Evolutionary conservation across 1,140 invertebrate species (phyloP).

Genomic region (Nasonia vitripennis): DNA sequence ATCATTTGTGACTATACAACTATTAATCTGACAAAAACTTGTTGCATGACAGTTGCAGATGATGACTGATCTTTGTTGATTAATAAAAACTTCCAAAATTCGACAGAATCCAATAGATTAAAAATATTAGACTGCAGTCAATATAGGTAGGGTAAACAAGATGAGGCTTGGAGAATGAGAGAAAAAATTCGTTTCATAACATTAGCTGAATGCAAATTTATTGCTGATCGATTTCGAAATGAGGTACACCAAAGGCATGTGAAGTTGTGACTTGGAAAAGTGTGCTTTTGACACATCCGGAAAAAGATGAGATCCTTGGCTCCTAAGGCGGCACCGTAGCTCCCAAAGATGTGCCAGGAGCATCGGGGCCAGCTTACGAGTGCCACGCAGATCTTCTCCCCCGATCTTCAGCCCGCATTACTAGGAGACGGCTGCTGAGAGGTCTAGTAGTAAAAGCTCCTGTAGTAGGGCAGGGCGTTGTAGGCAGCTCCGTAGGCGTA

Average conservation of each 20-base stretch:
- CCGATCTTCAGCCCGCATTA: neutral
- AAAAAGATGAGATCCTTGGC: neutral
- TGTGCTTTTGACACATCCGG: neutral
- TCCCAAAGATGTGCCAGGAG: neutral
- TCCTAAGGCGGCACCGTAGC: neutral
- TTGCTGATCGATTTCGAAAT: slow-evolving; percentile 31
- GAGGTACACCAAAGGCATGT: neutral
- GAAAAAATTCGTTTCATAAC: neutral
- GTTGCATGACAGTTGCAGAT: no score
- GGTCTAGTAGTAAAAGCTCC: slow-evolving; percentile 21
- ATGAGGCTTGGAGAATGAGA: neutral
- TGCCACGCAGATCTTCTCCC: neutral
- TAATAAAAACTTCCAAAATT: no score
- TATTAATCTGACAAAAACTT: no score
- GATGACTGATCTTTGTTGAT: no score
- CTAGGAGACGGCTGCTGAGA: neutral
- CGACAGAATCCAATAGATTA: no score
- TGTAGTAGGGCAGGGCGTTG: slow-evolving; percentile 53
- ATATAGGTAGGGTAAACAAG: no score
- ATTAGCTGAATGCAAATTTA: slow-evolving; percentile 43
- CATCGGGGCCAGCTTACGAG: neutral
- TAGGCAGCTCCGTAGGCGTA: slow-evolving; percentile 52
- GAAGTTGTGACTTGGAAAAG: neutral
- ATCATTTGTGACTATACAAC: no score
- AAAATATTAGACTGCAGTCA: no score